Base-by-base conservation (phyloP, 2,888 invertebrate species). In the Cosmia pyralina region DNA sequence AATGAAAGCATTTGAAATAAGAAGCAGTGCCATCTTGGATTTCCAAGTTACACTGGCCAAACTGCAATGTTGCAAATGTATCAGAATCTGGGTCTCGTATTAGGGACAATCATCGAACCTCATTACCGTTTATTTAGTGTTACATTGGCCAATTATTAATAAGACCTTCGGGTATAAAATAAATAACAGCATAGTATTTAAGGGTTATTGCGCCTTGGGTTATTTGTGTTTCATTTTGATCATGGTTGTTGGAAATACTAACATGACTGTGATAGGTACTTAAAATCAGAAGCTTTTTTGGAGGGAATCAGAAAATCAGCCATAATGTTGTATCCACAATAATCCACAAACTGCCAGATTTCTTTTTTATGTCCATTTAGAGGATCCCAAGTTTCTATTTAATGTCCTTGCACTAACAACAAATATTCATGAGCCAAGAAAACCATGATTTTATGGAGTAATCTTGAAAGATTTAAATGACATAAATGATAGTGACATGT, bases 101-200 rank as follows among this genome's bases (percentile, higher is more conserved):
- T 84, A 83, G 81, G 84, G 72, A 72, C 84, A 84, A 84, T 81
- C 74, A 85, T 81, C 44, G 70, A 65, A 72, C 22, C 13, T 15
- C 65, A 74, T 78, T 72, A 78, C 62, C 57, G n/a, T 52, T 68
- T 77, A 77, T 70, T 72, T 70, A 19, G 53, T 74, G 75, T 75
- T 67, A 55, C 63, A 53, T 76, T 74, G 72, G 53, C 59, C 76
- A 83, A 74, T 79, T 63, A 85, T 82, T 83, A 63, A 79, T 76
- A 76, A 72, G 83, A 76, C 85, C 80, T 85, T 83, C 83, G 72
- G 10, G n/a, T 74, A 53, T 50, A 59, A 63, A 75, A 72, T 75
- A 70, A 67, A 55, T 77, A 76, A 71, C 13, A 6, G 65, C 46
- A 19, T 53, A 34, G 11, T 57, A 60, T 65, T 62, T 48, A 19